Conservation (phyloP, 2,888 invertebrate species). For the Teleogryllus oceanicus region DNA sequence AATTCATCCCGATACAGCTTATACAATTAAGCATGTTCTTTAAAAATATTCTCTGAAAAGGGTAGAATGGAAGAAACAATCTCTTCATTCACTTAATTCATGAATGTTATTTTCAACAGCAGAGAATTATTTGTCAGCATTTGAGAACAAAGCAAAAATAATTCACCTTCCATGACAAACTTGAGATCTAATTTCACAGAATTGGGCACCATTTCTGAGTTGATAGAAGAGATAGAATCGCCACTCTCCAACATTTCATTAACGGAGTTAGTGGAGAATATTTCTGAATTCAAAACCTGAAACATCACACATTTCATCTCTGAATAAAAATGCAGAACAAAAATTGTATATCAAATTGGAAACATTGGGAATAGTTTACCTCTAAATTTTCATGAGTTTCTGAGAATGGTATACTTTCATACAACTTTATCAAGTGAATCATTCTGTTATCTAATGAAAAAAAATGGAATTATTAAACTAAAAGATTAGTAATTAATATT, state of each 20-base stretch:
- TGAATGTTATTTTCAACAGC: too few species aligned
- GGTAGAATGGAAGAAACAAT: too few species aligned
- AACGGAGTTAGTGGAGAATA: background rate
- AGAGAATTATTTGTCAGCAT: too few species aligned
- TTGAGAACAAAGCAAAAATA: background rate
- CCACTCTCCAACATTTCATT: background rate
- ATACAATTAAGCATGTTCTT: too few species aligned
- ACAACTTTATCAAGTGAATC: background rate
- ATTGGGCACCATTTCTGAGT: background rate
- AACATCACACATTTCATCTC: too few species aligned
- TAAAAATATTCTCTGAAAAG: too few species aligned
- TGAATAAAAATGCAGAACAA: background rate
- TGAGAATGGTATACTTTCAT: background rate
- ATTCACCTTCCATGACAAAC: background rate
- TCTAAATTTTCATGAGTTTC: background rate
- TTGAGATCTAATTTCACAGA: slow-evolving; percentile 2
- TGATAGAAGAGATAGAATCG: background rate
- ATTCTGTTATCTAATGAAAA: background rate
- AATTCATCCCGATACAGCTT: too few species aligned
- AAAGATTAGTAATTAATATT: too few species aligned
- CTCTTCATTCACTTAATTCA: too few species aligned
- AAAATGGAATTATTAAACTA: background rate
- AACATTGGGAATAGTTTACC: background rate
- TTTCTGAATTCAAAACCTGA: background rate
- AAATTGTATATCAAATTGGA: background rate